Evolutionary conservation across 2,797 vertebrate species (phyloP).

Genomic region (Paguma larvata): DNA sequence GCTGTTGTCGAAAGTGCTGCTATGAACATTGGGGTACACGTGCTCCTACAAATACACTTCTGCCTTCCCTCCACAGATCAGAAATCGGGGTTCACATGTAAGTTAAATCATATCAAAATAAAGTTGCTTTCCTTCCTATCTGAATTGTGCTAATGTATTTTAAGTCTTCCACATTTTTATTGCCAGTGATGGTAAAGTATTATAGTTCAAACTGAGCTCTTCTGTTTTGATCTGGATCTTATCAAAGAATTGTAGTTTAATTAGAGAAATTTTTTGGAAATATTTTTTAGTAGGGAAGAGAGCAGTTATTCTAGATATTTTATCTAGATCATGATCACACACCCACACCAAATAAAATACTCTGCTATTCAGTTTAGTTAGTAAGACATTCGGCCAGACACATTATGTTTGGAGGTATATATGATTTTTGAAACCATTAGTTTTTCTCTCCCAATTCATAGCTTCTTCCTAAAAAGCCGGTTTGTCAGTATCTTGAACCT

Average conservation of each 20-base stretch:
- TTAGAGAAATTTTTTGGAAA: not conserved
- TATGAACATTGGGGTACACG: no score
- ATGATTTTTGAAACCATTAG: not conserved
- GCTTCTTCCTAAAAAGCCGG: not conserved
- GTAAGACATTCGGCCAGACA: not conserved
- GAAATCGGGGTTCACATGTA: not conserved
- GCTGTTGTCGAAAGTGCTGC: no score
- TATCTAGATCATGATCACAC: not conserved
- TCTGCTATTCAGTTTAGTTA: not conserved
- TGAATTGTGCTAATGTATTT: not conserved
- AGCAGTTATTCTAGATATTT: not conserved
- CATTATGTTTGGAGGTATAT: not conserved
- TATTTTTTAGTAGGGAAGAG: not conserved
- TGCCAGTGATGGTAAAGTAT: not conserved
- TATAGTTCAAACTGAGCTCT: slow-evolving; percentile 1
- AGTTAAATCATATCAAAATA: not conserved
- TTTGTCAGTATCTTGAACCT: not conserved
- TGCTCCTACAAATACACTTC: not conserved
- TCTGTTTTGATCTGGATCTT: not conserved
- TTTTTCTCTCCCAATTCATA: not conserved
- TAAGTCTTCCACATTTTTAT: not conserved
- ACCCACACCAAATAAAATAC: not conserved
- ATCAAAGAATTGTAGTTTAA: not conserved
- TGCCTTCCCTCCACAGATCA: not conserved
- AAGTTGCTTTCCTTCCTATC: not conserved